Evolutionary conservation across 1,140 invertebrate genomes (phyloP).

Genomic region (Apolygus lucorum): DNA sequence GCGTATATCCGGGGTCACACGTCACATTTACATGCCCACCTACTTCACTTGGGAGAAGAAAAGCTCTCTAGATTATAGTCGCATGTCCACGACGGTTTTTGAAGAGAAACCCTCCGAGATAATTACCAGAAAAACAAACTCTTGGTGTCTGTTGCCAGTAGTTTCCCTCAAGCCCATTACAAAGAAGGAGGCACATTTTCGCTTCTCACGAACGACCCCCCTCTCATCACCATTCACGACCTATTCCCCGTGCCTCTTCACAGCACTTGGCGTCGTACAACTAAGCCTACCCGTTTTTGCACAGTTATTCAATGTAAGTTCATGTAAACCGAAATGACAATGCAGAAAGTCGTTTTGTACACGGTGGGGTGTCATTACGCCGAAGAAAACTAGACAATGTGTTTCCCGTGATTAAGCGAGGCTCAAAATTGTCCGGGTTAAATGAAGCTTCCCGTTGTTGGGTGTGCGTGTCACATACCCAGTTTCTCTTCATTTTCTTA

Average conservation of each 20-base stretch:
- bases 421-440: neutral
- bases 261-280: neutral
- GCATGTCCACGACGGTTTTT: neutral
- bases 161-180: neutral
- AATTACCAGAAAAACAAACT: neutral
- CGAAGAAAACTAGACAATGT: neutral
- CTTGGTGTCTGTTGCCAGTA: neutral
- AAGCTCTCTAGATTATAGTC: no score
- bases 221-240: neutral
- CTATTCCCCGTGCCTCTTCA: neutral
- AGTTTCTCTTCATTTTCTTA: neutral
- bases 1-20: no score
- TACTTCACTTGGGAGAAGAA: no score
- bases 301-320: neutral
- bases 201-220: neutral
- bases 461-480: neutral
- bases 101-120: neutral
- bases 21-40: no score
- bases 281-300: neutral
- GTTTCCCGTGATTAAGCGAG: neutral
- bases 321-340: neutral
- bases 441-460: neutral
- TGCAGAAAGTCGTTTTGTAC: neutral
- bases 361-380: neutral
- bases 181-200: neutral